Conservation (phyloP, 2,113 vertebrate genomes). For the Guaruba guarouba region DNA sequence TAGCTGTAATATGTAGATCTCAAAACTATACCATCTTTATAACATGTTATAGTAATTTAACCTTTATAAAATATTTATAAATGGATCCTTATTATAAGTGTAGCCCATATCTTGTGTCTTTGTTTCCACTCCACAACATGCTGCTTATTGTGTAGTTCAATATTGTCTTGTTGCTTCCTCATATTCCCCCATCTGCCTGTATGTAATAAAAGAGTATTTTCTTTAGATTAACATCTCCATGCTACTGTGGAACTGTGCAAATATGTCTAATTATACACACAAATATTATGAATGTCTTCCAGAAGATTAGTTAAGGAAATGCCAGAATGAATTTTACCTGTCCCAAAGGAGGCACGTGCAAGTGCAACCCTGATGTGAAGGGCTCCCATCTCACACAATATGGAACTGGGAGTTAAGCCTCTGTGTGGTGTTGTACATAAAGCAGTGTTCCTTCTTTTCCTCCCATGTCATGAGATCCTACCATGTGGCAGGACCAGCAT, state of each 20-base stretch:
- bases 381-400: not conserved
- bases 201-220: not conserved
- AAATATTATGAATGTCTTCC: not conserved
- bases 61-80: slow-evolving; percentile 13
- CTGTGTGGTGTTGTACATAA: not conserved
- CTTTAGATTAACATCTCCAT: not conserved
- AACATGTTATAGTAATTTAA: not conserved
- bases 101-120: not conserved
- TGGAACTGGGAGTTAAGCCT: not conserved
- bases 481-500: not conserved
- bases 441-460: not conserved
- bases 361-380: not conserved
- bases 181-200: not conserved
- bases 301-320: not conserved
- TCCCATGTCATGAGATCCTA: not conserved
- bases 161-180: not conserved
- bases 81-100: not conserved
- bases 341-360: not conserved
- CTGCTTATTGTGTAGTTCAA: not conserved
- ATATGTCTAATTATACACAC: not conserved
- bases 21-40: not conserved
- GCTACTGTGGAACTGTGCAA: not conserved
- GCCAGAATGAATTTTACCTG: not conserved
- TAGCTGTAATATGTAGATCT: not conserved
- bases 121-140: not conserved